Evolutionary conservation across 2,888 invertebrate genomes (phyloP), one percentile per base, ranked within the genome.

Genomic region (Orthosia incerta): DNA sequence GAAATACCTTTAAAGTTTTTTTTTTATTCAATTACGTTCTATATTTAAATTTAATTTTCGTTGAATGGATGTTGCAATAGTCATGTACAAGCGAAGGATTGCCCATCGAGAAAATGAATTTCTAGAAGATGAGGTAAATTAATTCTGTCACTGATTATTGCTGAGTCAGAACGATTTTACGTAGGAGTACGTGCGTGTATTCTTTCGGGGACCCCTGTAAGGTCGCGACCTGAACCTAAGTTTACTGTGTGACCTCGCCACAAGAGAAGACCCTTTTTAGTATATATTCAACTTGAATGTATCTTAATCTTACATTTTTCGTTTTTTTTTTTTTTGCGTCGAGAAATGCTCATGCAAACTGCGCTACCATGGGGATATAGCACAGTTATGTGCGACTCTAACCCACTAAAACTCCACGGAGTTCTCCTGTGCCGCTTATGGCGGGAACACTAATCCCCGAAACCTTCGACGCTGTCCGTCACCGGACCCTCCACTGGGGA

Each of bases 21-120:
- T 51, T 74, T 75, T 48, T 59, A 48, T 76, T 63, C 53, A 72
- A 63, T 63, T 72, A 31, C 53, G 51, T 79, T 72, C 20, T 59
- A 31, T 57, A 64, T 72, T 76, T 63, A 63, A 76, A 73, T 76
- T 76, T 73, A 31, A 64, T 64, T 73, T 60, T 11, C 16, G 18
- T 50, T 48, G 31, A 11, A 26, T 55, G 59, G 26, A 63, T 53
- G 20, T 50, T 63, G 53, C 59, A n/a, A 59, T 51, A 31, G 26
- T 45, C 50, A 11, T 60, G 18, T 20, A 63, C 23, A 50, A 26
- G 26, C 16, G 12, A 26, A 55, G 20, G 16, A 76, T 23, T 31
- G 51, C 23, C 46, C 62, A 53, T 48, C 31, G 59, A 63, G 51
- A 53, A 53, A 76, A 72, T 53, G 11, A 63, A 63, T 48, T 63